Base-by-base conservation (phyloP, 2,888 invertebrate species). In the Pardosa pseudoannulata region DNA sequence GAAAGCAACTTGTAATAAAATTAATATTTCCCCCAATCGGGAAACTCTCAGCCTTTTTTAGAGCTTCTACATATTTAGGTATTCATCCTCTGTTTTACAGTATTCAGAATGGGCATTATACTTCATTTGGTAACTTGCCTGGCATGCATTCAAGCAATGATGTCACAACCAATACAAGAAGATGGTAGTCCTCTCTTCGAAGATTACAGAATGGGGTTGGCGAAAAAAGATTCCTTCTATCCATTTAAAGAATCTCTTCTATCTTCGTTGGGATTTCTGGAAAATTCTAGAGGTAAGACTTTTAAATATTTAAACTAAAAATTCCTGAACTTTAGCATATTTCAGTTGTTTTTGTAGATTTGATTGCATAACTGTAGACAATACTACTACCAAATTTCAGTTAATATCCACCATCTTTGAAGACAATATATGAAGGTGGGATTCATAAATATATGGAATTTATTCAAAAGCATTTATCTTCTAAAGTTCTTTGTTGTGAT, bases 241-340 rank as follows among this genome's bases (percentile, higher is more conserved):
- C 73, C 79, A 6, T 86, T 79, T 46, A 86, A 68, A 64, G 85
- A 86, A 29, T 56, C 79, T 16, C 31, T 86, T 27, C 31, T 79
- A 23, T 79, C 85, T 0, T 62, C 85, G 9, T 71, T 79, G 19
- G 70, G 73, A 1, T 64, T 79, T 29, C 11, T 79, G 16, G 85
- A 86, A 6, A 46, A 5, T 36, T 56, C 74, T 29, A 72, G 62
- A 86, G 76, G 85, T 86, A 74, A 46, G 46, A 27, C 5, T n/a
- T n/a, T n/a, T n/a, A n/a, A n/a, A n/a, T n/a, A n/a, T n/a, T n/a
- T n/a, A n/a, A n/a, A n/a, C n/a, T n/a, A n/a, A n/a, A n/a, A n/a
- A n/a, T n/a, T n/a, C n/a, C n/a, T n/a, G n/a, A n/a, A n/a, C n/a
- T n/a, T n/a, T n/a, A n/a, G n/a, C n/a, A n/a, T n/a, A n/a, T n/a